Evolutionary conservation across 2,797 vertebrate genomes (phyloP), one percentile per base, ranked within the genome.

Genomic region (Heteromormyrus szaboi): DNA sequence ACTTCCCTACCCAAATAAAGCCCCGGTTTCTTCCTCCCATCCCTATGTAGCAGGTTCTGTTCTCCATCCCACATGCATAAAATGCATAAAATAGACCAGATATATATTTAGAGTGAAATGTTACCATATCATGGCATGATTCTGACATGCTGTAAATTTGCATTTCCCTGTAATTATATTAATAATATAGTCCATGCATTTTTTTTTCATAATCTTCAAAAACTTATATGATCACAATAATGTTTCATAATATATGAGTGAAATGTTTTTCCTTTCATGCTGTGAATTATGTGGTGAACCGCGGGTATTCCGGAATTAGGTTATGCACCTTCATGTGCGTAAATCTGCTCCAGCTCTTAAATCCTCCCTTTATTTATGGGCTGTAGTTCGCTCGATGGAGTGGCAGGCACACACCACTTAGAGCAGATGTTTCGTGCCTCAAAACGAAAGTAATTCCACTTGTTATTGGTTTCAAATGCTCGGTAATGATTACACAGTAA

Each of bases 51-150:
- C 76, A 46, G 19, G 37, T 81, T 81, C 2, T 46, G 0, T 17
- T 41, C 33, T 33, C 33, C 3, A 2, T 37, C 68, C 68, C 12
- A 6, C 33, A 3, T 76, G 76, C 17, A 81, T 81, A n/a, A n/a
- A 81, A 46, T 81, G 7, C 72, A 46, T 41, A 81, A 81, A 44
- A 81, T 3, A 4, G 41, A 81, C 76, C 5, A n/a, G 17, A 19
- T 46, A n/a, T 81, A 81, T n/a, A 81, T n/a, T 81, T n/a, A 81
- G 29, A 72, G 68, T 37, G 33, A 81, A 81, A 81, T 81, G 76
- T n/a, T 81, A 46, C 37, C 76, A 81, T 37, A 81, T 81, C 41
- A 46, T 22, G 76, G 41, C 41, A 81, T 44, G 72, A 44, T 79
- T 44, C 37, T 79, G 72, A 6, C 33, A 44, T 79, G 37, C 72